Evolutionary conservation across 2,888 invertebrate species (phyloP), one percentile per base, ranked within the genome.

Genomic region (Fragum whitleyi): DNA sequence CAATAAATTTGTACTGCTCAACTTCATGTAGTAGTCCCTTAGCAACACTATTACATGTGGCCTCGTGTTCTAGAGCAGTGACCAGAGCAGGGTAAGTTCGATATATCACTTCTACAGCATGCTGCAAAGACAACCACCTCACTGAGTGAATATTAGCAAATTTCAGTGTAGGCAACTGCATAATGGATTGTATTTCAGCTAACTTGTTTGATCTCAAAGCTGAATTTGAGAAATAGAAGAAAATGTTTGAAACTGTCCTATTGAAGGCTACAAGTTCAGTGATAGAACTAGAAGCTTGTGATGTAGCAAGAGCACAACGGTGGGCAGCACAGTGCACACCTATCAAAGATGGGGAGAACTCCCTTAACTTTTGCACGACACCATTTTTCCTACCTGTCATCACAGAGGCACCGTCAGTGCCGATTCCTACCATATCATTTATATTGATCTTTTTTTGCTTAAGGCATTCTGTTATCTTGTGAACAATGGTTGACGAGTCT

Each of bases 71-170:
- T n/a, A n/a, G n/a, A n/a, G n/a, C n/a, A n/a, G n/a, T n/a, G n/a
- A n/a, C 23, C 23, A 84, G 53, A 11, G 84, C 82, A 51, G 81
- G 75, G 59, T 79, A 83, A 9, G 81, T 81, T 26, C 75, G 62
- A 39, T 81, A 86, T 2, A 86, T 51, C 2, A 74, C 77, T 32
- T 67, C 21, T n/a, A 86, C 79, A 21, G 80, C 78, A 23, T 59
- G 57, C 19, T 86, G 79, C 47, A 86, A 23, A 62, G 81, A 81
- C 14, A 77, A 39, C 86, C 83, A 86, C 16, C 79, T 59, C 6
- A 83, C 83, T 32, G 81, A 81, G 32, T 86, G 79, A 5, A 86
- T 57, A 36, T 83, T 75, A 14, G 81, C 73, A 70, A 67, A 81
- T 59, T 77, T 83, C 26, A 77, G 59, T 29, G 62, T 1, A 26